Evolutionary conservation across 2,797 vertebrate species (phyloP).

Genomic region (Rhinoraja longicauda): DNA sequence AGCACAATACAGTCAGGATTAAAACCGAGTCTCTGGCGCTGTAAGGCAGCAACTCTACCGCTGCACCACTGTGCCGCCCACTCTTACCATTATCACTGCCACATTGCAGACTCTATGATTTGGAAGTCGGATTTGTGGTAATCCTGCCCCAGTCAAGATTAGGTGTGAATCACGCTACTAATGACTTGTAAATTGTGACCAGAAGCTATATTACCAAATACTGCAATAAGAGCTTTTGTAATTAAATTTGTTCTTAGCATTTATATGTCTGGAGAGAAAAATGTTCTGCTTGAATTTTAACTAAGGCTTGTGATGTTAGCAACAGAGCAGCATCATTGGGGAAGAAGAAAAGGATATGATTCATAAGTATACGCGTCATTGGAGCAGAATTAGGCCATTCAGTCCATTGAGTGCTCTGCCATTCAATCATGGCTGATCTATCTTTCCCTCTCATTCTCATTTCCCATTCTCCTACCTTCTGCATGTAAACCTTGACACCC

Average conservation of each 20-base stretch:
- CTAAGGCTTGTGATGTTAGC: background rate
- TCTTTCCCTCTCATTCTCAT: no score
- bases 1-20: no score
- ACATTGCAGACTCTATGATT: background rate
- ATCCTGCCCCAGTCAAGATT: background rate
- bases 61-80: background rate
- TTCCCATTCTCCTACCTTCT: no score
- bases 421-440: no score
- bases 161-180: background rate
- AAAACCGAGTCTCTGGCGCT: no score
- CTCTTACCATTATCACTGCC: background rate
- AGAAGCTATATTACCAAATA: no score
- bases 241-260: background rate
- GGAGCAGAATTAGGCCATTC: no score
- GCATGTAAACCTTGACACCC: no score
- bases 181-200: background rate
- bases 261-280: background rate
- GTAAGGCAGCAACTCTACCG: background rate
- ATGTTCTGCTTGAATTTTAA: background rate
- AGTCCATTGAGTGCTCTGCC: no score
- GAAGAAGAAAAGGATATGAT: background rate
- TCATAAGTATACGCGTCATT: background rate
- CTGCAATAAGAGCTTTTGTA: background rate
- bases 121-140: background rate
- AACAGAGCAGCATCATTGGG: background rate